Evolutionary conservation across 2,113 vertebrate genomes (phyloP), one percentile per base, ranked within the genome.

Genomic region (Scartelaos histophorus): DNA sequence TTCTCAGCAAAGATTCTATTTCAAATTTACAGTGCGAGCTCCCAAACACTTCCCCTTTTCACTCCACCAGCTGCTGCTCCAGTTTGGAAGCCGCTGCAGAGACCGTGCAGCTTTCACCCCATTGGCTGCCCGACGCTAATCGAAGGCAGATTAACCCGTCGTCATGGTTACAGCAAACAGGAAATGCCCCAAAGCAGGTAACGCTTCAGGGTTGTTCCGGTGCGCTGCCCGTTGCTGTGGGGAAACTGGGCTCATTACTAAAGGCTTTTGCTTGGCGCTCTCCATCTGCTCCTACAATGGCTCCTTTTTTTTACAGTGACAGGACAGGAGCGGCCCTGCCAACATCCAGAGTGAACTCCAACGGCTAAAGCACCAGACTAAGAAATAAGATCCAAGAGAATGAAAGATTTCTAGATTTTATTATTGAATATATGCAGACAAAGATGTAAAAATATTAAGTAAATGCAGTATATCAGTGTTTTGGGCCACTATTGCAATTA

Each of bases 171-270:
- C 86, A 74, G 84, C 86, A 91, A 92, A 90, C 91, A 91, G 89
- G 91, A 92, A 92, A 92, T 90, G 75, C 84, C 88, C 88, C 21
- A 46, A 75, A 89, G 88, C 89, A 90, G 89, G 91, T 90, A 85
- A 66, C 1, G 85, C 85, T 80, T 43, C 54, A 17, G 78, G 84
- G 78, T 76, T 62, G 75, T 85, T 88, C 67, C 74, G 67, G 80
- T 80, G 80, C 58, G 71, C 60, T 25, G 66, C 79, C 71, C 56
- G 22, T 22, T 68, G 75, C 80, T 84, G 25, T 74, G 57, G 70
- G 73, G 29, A 68, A 82, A 87, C 62, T 82, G 66, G 12, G 56
- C 82, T 85, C 79, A 82, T 87, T 83, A 68, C 73, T 53, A 66
- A 73, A 43, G 61, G 61, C 61, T 74, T 68, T 34, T 64, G 38